These are phyloP conservation scores for Holotrichia oblita DNA, from an alignment of 1,140 invertebrate species.

Conservation along the genomic window DNA sequence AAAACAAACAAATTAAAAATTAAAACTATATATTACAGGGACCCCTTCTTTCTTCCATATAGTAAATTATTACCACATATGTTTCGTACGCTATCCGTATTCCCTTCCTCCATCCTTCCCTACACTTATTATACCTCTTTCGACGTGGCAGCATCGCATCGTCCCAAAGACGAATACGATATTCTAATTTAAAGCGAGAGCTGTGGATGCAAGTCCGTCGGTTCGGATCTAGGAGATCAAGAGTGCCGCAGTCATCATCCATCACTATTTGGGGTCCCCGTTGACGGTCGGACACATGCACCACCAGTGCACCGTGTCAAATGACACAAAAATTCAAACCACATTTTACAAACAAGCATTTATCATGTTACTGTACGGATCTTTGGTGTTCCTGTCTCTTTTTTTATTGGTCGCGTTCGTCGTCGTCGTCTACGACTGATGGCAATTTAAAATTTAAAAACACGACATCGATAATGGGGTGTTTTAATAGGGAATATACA, in stretches of 20 bases:
- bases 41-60: too few relatives aligned
- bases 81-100: too few relatives aligned
- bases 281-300: conserved; percentile 32
- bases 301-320: conserved; percentile 33
- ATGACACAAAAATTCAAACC: conserved; percentile 35
- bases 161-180: conserved; percentile 7
- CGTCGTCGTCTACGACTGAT: too few relatives aligned
- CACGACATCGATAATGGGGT: too few relatives aligned
- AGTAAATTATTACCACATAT: too few relatives aligned
- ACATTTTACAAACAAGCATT: conserved; percentile 37
- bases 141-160: neutral
- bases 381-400: neutral
- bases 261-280: conserved; percentile 27
- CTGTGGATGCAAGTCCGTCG: neutral
- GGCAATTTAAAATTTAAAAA: too few relatives aligned
- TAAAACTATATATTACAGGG: too few relatives aligned
- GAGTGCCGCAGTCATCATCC: neutral
- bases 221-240: conserved; percentile 6
- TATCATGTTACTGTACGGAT: conserved; percentile 24
- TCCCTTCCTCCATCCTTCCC: too few relatives aligned
- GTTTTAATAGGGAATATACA: too few relatives aligned
- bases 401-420: neutral
- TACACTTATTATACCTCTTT: too few relatives aligned
- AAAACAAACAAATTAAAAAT: too few relatives aligned
- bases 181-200: conserved; percentile 21